Base-by-base conservation (phyloP, 2,888 invertebrate species). In the Slavum lentiscoides region DNA sequence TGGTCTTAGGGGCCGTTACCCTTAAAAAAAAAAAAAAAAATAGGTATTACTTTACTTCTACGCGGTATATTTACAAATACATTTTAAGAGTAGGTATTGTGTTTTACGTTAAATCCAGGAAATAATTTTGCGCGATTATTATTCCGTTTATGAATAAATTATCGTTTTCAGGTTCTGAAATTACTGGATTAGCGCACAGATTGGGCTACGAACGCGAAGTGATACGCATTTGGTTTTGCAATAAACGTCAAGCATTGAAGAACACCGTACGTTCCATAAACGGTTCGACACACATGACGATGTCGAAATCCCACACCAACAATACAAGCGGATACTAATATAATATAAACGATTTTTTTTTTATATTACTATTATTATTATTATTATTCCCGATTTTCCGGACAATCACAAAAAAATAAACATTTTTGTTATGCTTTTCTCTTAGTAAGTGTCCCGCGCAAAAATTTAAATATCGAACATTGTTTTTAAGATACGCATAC, bases 221-320 rank as follows among this genome's bases (percentile, higher is more conserved):
- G 75, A 97, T 98, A 85, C 90, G 98, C 87, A 98, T 98, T 88
- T 98, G 98, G 98, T 98, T 98, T 88, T 98, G 98, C 88, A 98
- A 98, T 89, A 98, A 98, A 88, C 91, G 98, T 81, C 98, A 98
- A 88, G 97, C 98, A 1, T 89, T 98, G 84, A 98, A 98, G 88
- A 98, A 98, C 87, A 97, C 97, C n/a, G 96, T 97, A 84, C 90
- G 95, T 17, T 70, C 80, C 85, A 94, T 95, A 94, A 95, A 95
- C 94, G 93, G 93, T 17, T 83, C 84, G 64, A 83, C 84, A 53
- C 83, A 84, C 37, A 67, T 59, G n/a, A 23, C 66, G 21, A 59
- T 23, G 17, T n/a, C 75, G 2, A 75, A 75, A 67, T 75, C 75
- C 8, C 75, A 75, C 21, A 74, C 39, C 37, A 49, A 74, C 37